Base-by-base conservation (phyloP, 1,140 invertebrate species). In the Halictus rubicundus region DNA sequence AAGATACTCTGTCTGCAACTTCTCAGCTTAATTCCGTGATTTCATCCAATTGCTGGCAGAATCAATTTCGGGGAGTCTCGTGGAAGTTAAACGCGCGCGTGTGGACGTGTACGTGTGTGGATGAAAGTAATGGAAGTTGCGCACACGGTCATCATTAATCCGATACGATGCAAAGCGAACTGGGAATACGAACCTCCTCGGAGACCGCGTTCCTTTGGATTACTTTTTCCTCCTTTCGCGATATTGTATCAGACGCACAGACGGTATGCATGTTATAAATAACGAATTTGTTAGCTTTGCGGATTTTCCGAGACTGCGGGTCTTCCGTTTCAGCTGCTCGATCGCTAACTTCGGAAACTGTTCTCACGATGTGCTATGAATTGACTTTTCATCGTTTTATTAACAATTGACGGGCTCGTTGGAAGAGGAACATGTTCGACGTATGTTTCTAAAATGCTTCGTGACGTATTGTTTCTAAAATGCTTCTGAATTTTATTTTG, bases 71-170 rank as follows among this genome's bases (percentile, higher is more conserved):
- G 19, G 19, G n/a, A 68, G 0, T 23, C 12, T 73, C 27, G 21
- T 37, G 21, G 32, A 60, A 27, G 25, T 23, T 59, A 68, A 32
- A 25, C 9, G 25, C 21, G 37, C 12, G 8, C 7, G 9, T 52
- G 32, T 25, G 32, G 5, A 16, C 4, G 12, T 32, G n/a, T 23
- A 1, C 19, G 19, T 4, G 21, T n/a, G 10, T n/a, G 23, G n/a
- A 23, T 49, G 16, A 21, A 16, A 69, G 74, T 76, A 76, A 69
- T 68, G 74, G 68, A 76, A 76, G 68, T 69, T 39, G 37, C 42
- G 37, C 9, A 59, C 63, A 54, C 73, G 27, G 73, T 59, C 73
- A 68, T 52, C 52, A 54, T 75, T 68, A 59, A 75, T 75, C 46
- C 63, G 39, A 68, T 65, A n/a, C 10, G 63, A 27, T 1, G 52